phyloP scores from a whole-genome alignment of 2,113 vertebrate genomes.

The Salvelinus alpinus region DNA sequence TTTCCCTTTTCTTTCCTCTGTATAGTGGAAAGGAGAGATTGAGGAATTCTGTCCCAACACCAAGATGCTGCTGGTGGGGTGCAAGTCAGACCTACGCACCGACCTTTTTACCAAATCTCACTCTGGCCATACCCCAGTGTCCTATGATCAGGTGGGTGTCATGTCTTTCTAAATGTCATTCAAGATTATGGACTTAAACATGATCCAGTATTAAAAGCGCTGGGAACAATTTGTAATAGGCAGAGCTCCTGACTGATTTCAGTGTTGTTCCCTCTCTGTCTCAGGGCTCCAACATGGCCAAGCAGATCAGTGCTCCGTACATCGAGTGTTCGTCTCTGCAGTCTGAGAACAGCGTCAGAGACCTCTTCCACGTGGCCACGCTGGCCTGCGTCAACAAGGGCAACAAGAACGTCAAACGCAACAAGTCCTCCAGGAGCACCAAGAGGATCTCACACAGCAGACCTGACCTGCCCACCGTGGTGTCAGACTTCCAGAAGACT shows the following conservation, averaged over 20 bases:
- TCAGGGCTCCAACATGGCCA: conserved; percentile 89
- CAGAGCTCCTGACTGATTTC: not conserved
- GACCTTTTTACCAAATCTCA: conserved; percentile 78
- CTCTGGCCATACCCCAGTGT: conserved; percentile 77
- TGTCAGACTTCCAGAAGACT: conserved; percentile 85
- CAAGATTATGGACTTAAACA: not conserved
- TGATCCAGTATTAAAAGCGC: not conserved
- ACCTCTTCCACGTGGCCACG: conserved; percentile 92
- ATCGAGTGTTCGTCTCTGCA: conserved; percentile 90
- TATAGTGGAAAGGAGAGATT: conserved; percentile 90
- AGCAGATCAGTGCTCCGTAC: conserved; percentile 88
- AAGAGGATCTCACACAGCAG: conserved; percentile 84
- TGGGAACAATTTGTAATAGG: not conserved
- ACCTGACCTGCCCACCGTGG: conserved; percentile 77
- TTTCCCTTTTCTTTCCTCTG: not conserved
- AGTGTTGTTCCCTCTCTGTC: not conserved
- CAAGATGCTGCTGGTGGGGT: conserved; percentile 89
- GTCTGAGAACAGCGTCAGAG: conserved; percentile 90
- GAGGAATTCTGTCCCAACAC: conserved; percentile 91
- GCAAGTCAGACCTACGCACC: conserved; percentile 89
- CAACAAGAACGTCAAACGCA: conserved; percentile 84
- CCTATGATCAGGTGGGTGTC: conserved; percentile 85
- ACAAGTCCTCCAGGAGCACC: conserved; percentile 85
- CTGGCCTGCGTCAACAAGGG: conserved; percentile 89
- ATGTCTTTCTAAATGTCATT: not conserved